These are phyloP conservation scores for Leucozona laternaria DNA, from an alignment of 2,888 invertebrate species.

Conservation along the genomic window DNA sequence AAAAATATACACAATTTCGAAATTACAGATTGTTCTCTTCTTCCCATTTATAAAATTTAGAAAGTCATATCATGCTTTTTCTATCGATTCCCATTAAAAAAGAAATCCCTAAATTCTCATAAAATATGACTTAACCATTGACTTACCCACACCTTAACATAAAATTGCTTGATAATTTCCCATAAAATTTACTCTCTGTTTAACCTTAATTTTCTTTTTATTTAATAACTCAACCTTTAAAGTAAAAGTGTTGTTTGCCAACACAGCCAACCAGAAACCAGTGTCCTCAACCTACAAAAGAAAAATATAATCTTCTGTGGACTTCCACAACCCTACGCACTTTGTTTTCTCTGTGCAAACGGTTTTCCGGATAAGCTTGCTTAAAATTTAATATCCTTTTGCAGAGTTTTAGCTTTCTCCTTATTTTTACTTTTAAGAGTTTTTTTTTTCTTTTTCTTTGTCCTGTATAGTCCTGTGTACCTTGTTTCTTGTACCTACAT, in stretches of 20 bases:
- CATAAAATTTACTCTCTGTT: slow-evolving; percentile 16
- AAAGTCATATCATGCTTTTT: neutral
- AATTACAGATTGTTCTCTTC: too few species aligned
- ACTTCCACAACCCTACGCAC: slow-evolving; percentile 32
- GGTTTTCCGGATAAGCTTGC: slow-evolving; percentile 41
- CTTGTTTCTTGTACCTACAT: slow-evolving; percentile 10
- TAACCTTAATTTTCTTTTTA: slow-evolving; percentile 12
- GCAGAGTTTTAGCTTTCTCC: slow-evolving; percentile 6
- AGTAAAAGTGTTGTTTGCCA: slow-evolving; percentile 15
- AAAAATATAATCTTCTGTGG: slow-evolving; percentile 18
- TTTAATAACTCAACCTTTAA: slow-evolving; percentile 20
- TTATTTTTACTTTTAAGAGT: slow-evolving; percentile 1
- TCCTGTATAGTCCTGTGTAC: neutral
- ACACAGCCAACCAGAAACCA: slow-evolving; percentile 17
- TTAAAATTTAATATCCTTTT: slow-evolving; percentile 42
- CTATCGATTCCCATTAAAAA: neutral
- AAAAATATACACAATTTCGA: too few species aligned
- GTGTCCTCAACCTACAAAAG: neutral
- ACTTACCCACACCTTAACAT: neutral
- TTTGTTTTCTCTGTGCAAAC: slow-evolving; percentile 38
- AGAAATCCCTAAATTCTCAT: neutral
- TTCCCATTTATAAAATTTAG: too few species aligned
- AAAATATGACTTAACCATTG: neutral
- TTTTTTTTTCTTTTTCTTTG: neutral
- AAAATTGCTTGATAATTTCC: slow-evolving; percentile 11